A percentile compares a stretch with the other conserved stretches of the same genome.
Evolutionary conservation across 2,888 invertebrate genomes (phyloP).

Genomic region (Didymodactylos carnosus): DNA sequence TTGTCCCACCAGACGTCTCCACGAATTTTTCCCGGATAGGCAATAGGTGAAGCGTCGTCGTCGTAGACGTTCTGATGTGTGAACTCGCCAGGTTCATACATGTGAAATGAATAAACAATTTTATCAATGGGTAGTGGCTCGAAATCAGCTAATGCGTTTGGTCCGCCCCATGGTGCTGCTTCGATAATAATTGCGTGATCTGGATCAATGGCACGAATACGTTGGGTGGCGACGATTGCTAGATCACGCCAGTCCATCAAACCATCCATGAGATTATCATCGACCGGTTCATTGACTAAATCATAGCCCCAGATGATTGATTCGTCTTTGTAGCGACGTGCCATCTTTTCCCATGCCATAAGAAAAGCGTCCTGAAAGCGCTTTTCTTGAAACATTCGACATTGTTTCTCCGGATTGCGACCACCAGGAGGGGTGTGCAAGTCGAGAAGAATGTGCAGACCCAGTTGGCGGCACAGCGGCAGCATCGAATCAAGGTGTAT

Average conservation of each 20-base stretch:
- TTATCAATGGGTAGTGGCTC: not conserved
- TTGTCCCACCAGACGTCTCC: not conserved
- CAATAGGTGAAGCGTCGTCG: not conserved
- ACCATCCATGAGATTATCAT: not conserved
- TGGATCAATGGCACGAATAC: not conserved
- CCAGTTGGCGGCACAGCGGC: not conserved
- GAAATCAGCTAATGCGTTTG: not conserved
- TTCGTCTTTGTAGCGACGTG: not conserved
- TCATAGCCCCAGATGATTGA: not conserved
- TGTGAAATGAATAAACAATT: not conserved
- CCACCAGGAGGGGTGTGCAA: not conserved
- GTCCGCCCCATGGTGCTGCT: not conserved
- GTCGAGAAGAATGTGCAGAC: not conserved
- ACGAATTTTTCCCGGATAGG: not conserved
- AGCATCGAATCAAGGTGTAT: not conserved
- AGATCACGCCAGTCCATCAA: not conserved
- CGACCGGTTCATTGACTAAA: not conserved
- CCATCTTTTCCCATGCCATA: not conserved
- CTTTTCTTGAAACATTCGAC: not conserved
- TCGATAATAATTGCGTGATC: not conserved
- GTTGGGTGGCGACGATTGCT: not conserved
- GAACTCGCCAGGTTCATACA: not conserved
- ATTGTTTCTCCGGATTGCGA: not conserved
- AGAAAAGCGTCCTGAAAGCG: not conserved
- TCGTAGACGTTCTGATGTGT: not conserved